Base-by-base conservation (phyloP, 2,888 invertebrate species). In the Harpalus rubripes region DNA sequence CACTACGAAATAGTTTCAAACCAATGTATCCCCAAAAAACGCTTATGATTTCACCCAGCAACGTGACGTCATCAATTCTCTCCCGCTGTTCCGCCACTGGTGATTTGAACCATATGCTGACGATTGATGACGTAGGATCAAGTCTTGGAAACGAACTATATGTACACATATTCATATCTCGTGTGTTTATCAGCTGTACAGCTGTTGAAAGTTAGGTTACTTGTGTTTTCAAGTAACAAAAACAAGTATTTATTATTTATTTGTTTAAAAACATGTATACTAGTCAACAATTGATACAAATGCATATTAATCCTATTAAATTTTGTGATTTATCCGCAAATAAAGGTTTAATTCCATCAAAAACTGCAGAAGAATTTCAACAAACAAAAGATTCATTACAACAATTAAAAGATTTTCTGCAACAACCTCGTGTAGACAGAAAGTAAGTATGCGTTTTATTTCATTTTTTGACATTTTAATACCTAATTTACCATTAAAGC, bases 231-330 rank as follows among this genome's bases (percentile, higher is more conserved):
- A 22, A 22, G 1, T 32, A 5, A 5, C 5, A 32, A 32, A 32
- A 32, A 32, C 32, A 22, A 22, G 22, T 22, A 22, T 22, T 22
- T 22, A 32, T 32, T 5, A 32, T 32, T 32, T 32, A 52, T 52
- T 8, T 52, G 44, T 52, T 52, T 52, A 52, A 8, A 52, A 52
- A 52, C 4, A 52, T 52, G 44, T 52, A 52, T 52, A 52, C 10
- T 52, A 12, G 10, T 52, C 12, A 12, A 52, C 10, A 87, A 82
- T 87, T 89, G 15, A 87, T 90, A 44, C 86, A 89, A 26, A 88
- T 88, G 82, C 90, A 90, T 84, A 88, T 87, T 85, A 88, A 89
- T 81, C 90, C 90, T 18, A 41, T 89, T 7, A 87, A 88, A 32
- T 89, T 88, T 86, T 39, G 89, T 8, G 87, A 88, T 56, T 84